A percentile compares a stretch with the other conserved stretches of the same genome.
phyloP scores from a whole-genome alignment of 2,888 invertebrate genomes.

The Apeira syringaria region DNA sequence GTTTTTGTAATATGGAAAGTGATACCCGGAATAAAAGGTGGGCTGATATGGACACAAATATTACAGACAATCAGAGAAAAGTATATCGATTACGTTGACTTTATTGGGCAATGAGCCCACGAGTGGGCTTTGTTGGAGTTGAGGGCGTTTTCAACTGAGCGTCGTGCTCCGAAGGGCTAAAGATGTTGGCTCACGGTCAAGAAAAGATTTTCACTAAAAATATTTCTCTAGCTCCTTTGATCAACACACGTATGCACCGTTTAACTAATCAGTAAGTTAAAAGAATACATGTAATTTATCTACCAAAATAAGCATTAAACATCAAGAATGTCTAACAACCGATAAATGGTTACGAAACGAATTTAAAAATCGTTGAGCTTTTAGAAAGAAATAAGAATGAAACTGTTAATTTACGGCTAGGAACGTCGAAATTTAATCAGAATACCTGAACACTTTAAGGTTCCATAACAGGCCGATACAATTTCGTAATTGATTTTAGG shows the following conservation, averaged over 20 bases:
- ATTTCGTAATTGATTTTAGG: constrained; percentile 8
- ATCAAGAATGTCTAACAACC: constrained; percentile 13
- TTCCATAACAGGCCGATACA: constrained; percentile 18
- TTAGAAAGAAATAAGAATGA: constrained; percentile 10
- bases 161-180: too few relatives aligned
- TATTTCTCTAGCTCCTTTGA: too few relatives aligned
- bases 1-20: constrained; percentile 37
- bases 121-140: too few relatives aligned
- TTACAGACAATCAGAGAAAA: neutral
- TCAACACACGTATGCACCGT: too few relatives aligned
- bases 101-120: too few relatives aligned
- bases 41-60: constrained; percentile 17
- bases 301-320: constrained; percentile 13
- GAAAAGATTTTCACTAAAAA: too few relatives aligned
- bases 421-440: constrained; percentile 26
- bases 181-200: too few relatives aligned
- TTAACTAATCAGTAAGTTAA: too few relatives aligned
- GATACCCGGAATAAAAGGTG: constrained; percentile 36
- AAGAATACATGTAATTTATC: too few relatives aligned
- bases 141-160: too few relatives aligned
- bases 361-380: constrained; percentile 12
- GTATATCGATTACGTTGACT: too few relatives aligned
- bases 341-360: constrained; percentile 15
- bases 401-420: constrained; percentile 14
- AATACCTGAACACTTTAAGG: constrained; percentile 26